Base-by-base conservation (phyloP, 30 jellyfish, hydroid and myxozoan genomes). In the Haliclystus octoradiatus region DNA sequence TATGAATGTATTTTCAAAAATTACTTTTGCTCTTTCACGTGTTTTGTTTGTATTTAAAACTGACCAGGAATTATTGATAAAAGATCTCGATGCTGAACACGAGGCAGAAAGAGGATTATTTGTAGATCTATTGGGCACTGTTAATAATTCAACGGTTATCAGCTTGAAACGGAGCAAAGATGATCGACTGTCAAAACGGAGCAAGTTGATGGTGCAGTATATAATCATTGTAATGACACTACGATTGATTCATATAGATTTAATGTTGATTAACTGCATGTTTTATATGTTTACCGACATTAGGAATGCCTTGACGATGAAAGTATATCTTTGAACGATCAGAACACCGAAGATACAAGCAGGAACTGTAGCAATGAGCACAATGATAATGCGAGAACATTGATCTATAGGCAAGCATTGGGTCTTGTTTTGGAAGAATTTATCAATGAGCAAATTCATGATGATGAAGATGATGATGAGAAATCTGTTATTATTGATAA, bases 61-160 rank as follows among this genome's bases (percentile, higher is more conserved):
- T n/a, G n/a, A n/a, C n/a, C 93, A 81, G 72, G 97, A 88, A 1
- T 49, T 73, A n/a, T 93, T 81, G 0, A 35, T 88, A 90, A 69
- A 68, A 30, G 97, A 88, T 46, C 79, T 88, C 28, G 93, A 79
- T 34, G 61, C 66, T 73, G 81, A 77, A 76, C 97, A 88, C 26
- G 79, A 52, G 13, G 76, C 75, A 46, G 97, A 88, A 65, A 62
- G 97, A 50, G 77, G 81, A 62, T 63, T 88, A 29, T 81, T 88
- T 49, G 65, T 74, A 30, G 95, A 88, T 51, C 23, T 88, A 26
- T 29, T 88, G 51, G n/a, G n/a, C n/a, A n/a, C n/a, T n/a, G n/a
- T n/a, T n/a, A n/a, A n/a, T n/a, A n/a, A n/a, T n/a, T n/a, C n/a
- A n/a, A n/a, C n/a, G n/a, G n/a, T n/a, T n/a, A n/a, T n/a, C n/a